Base-by-base conservation (phyloP, 1,140 invertebrate species). In the Caerostris extrusa region DNA sequence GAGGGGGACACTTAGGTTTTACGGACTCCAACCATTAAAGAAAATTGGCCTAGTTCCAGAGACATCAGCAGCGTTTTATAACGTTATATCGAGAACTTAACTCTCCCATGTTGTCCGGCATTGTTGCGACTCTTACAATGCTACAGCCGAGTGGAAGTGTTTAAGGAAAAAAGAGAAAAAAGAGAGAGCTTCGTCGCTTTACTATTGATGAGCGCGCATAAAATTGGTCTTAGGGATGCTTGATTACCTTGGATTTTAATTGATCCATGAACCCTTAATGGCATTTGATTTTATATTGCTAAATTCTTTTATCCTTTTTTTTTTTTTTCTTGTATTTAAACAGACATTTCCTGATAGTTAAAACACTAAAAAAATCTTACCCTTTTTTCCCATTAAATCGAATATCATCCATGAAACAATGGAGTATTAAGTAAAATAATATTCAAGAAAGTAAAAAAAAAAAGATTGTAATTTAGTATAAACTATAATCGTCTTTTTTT, bases 21-120 rank as follows among this genome's bases (percentile, higher is more conserved):
- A 88, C 85, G 92, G 86, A 93, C 85, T 60, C 67, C 85, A 69
- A 64, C 64, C 92, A 89, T 93, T 93, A 93, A 93, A 93, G 92
- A 89, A 93, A 93, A 93, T 93, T 93, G 92, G 92, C 85, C 92
- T 57, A 88, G 92, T 93, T 93, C 71, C 92, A 93, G 55, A 55
- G 90, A 64, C 90, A 91, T 91, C 67, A 83, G 34, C 81, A 34
- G 58, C 91, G 55, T 93, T 93, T 93, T 93, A 93, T 87, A 93
- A 93, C 91, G 82, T 61, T 92, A n/a, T 34, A 90, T 69, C 88
- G 67, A 53, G 67, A 67, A 90, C 88, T 90, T 77, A 77, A 90
- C 69, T 69, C 69, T 71, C 14, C 67, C 67, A 90, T 55, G 69
- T 34, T 34, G 6, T 34, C 50, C 3, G 71, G 71, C 71, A 77